These are phyloP conservation scores for Venturia canescens DNA, from an alignment of 1,140 invertebrate genomes.

Conservation along the genomic window DNA sequence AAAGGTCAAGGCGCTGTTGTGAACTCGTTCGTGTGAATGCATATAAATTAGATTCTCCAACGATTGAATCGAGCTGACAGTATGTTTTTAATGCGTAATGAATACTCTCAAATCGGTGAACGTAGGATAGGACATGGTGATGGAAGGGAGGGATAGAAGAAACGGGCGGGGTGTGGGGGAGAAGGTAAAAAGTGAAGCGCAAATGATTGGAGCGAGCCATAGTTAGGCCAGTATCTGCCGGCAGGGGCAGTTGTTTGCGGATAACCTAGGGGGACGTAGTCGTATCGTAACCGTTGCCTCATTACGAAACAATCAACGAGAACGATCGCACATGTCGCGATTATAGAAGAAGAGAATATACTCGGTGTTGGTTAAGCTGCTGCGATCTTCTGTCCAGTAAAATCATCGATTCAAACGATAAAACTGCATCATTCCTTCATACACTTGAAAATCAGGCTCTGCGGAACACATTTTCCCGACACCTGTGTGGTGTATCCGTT, in stretches of 20 bases:
- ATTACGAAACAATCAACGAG: slow-evolving; percentile 60
- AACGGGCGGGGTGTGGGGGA: not conserved
- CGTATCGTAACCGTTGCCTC: slow-evolving; percentile 18
- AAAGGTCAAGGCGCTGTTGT: slow-evolving; percentile 15
- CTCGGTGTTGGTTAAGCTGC: not conserved
- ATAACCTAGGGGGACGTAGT: not conserved
- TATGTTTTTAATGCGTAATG: not conserved
- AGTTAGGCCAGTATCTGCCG: slow-evolving; percentile 11
- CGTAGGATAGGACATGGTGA: too few species aligned
- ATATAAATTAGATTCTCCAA: slow-evolving; percentile 2
- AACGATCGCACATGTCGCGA: slow-evolving; percentile 54
- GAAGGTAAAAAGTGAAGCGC: slow-evolving; percentile 8
- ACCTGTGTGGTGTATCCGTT: slow-evolving; percentile 6
- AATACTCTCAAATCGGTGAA: not conserved
- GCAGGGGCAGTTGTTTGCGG: slow-evolving; percentile 8
- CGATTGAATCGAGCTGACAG: not conserved
- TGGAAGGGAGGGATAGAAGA: not conserved
- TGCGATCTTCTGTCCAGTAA: not conserved
- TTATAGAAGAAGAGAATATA: slow-evolving; percentile 2
- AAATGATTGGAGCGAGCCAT: not conserved
- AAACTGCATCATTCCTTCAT: too few species aligned
- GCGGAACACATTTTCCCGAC: not conserved
- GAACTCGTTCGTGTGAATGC: not conserved
- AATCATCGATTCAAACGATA: not conserved
- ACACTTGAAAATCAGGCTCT: too few species aligned